These are phyloP conservation scores for Laothoe populi DNA, from an alignment of 2,888 invertebrate genomes.

Conservation along the genomic window DNA sequence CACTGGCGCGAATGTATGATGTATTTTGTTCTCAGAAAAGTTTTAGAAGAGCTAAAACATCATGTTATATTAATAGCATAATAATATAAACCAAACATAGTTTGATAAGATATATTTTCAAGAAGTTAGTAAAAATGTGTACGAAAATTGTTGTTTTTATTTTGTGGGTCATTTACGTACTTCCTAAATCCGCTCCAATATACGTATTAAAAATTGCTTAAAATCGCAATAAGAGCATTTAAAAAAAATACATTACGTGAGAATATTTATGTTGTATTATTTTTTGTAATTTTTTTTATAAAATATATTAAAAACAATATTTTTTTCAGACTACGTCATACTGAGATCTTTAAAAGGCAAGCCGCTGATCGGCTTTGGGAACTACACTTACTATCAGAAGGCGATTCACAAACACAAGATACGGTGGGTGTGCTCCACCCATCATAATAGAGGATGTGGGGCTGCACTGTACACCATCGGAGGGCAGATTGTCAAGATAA, in stretches of 20 bases:
- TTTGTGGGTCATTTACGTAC: background rate
- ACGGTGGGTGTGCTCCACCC: conserved; percentile 53
- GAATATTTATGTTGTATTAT: too few relatives aligned
- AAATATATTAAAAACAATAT: too few relatives aligned
- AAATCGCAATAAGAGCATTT: too few relatives aligned
- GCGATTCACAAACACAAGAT: conserved; percentile 33
- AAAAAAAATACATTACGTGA: too few relatives aligned
- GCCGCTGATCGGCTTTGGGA: conserved; percentile 39
- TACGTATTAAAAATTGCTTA: too few relatives aligned
- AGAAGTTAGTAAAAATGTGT: background rate
- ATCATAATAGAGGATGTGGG: conserved; percentile 50
- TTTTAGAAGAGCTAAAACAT: too few relatives aligned
- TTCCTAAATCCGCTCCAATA: too few relatives aligned
- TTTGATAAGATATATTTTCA: background rate
- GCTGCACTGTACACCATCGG: conserved; percentile 49
- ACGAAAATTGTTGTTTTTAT: background rate
- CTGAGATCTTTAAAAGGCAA: conserved; percentile 46
- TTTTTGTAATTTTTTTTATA: too few relatives aligned
- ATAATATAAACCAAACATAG: too few relatives aligned
- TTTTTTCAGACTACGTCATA: conserved; percentile 36
- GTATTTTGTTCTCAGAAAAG: too few relatives aligned
- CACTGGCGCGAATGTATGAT: too few relatives aligned
- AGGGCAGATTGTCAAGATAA: conserved; percentile 35
- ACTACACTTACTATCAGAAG: conserved; percentile 46
- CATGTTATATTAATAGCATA: too few relatives aligned